phyloP scores from a whole-genome alignment of 2,113 vertebrate species.

The Austrofundulus limnaeus region DNA sequence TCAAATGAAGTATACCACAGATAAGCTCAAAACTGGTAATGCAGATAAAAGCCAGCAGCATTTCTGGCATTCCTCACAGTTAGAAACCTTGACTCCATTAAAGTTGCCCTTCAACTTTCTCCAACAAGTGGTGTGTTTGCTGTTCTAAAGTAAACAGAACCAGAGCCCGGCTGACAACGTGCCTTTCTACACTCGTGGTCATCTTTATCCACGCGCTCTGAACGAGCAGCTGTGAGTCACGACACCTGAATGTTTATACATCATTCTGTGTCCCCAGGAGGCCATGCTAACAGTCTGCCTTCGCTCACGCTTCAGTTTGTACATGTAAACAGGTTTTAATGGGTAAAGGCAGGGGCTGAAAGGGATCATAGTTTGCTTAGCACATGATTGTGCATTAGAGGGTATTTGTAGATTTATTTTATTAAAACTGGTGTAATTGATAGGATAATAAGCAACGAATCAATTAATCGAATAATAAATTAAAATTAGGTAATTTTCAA shows the following conservation, averaged over 20 bases:
- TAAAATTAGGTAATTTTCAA: no score
- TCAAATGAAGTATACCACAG: slow-evolving; percentile 22
- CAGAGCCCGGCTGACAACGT: slow-evolving; percentile 30
- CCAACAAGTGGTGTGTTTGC: slow-evolving; percentile 61
- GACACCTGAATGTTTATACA: background rate
- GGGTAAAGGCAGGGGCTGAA: background rate
- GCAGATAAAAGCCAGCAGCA: slow-evolving; percentile 36
- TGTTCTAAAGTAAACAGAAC: slow-evolving; percentile 55
- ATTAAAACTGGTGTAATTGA: background rate
- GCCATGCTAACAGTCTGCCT: background rate
- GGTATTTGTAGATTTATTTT: background rate
- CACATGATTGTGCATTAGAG: background rate
- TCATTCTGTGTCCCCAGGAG: background rate
- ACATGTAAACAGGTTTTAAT: slow-evolving; percentile 25
- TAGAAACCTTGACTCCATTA: slow-evolving; percentile 56
- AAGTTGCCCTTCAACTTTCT: slow-evolving; percentile 53
- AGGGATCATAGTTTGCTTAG: background rate
- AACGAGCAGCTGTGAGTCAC: slow-evolving; percentile 19
- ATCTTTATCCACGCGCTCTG: slow-evolving; percentile 1
- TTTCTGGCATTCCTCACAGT: slow-evolving; percentile 55
- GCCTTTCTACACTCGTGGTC: slow-evolving; percentile 5
- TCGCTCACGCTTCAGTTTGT: background rate
- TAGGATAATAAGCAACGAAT: no score
- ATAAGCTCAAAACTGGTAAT: slow-evolving; percentile 29
- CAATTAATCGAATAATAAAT: no score